These are phyloP conservation scores for Oreortyx pictus DNA, from an alignment of 2,797 vertebrate species.

Conservation along the genomic window DNA sequence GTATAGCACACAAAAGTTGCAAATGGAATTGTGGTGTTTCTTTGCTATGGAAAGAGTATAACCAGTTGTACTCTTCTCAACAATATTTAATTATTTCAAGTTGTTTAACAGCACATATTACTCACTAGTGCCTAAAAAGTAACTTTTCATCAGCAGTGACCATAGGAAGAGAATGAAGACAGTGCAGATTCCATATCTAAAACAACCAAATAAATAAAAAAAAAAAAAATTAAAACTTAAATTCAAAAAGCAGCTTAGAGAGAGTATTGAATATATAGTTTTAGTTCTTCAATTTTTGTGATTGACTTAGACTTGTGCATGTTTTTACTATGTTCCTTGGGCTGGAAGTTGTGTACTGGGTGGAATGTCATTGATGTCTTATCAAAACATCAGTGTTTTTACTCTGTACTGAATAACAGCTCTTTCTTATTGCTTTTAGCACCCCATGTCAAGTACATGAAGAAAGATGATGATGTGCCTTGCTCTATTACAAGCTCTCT, in stretches of 20 bases:
- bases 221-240: neutral
- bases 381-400: neutral
- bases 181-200: neutral
- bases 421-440: slow-evolving; percentile 75
- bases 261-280: neutral
- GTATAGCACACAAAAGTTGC: neutral
- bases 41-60: neutral
- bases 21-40: neutral
- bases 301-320: neutral
- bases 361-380: neutral
- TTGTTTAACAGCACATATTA: neutral
- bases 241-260: neutral
- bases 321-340: neutral
- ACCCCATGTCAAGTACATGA: slow-evolving; percentile 91
- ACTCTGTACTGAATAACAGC: neutral
- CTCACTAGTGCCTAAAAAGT: neutral
- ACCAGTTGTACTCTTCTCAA: neutral
- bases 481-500: slow-evolving; percentile 95
- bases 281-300: neutral
- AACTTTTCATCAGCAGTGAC: neutral
- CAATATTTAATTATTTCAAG: neutral
- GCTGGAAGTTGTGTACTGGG: neutral
- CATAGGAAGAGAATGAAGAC: neutral
- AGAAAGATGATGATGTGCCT: slow-evolving; percentile 88
- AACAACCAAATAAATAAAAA: neutral